A percentile compares a stretch with the other conserved stretches of the same genome.
These are phyloP conservation scores for Epinotia bilunana DNA, from an alignment of 2,888 invertebrate genomes.

Conservation along the genomic window DNA sequence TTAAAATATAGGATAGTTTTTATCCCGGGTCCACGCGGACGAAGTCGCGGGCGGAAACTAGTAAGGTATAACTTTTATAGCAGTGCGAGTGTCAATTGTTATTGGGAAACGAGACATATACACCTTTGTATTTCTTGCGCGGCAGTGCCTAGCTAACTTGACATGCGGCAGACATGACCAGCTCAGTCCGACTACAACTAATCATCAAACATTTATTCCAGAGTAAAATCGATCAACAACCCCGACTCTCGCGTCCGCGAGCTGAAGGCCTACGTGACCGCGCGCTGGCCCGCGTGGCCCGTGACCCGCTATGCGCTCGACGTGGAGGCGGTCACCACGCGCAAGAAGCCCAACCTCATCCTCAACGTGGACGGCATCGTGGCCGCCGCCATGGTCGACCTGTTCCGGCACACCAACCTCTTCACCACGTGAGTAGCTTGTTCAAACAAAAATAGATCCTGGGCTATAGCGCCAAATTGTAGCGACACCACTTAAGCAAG, in stretches of 20 bases:
- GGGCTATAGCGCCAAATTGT: not conserved
- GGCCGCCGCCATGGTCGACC: slow-evolving; percentile 98
- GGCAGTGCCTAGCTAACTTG: too few species aligned
- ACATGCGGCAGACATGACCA: too few species aligned
- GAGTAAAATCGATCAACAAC: slow-evolving; percentile 96
- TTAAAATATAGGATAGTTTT: too few species aligned
- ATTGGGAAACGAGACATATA: too few species aligned
- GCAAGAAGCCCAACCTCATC: slow-evolving; percentile 99
- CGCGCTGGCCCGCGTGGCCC: slow-evolving; percentile 97
- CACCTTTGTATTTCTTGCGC: too few species aligned
- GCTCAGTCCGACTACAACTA: too few species aligned
- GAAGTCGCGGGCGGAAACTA: too few species aligned
- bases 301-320: slow-evolving; percentile 98
- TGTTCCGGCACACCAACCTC: slow-evolving; percentile 96
- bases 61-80: too few species aligned
- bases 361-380: slow-evolving; percentile 99
- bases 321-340: slow-evolving; percentile 99
- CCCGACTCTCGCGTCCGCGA: slow-evolving; percentile 99
- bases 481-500: too few species aligned
- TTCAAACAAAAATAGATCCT: not conserved
- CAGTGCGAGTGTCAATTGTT: too few species aligned
- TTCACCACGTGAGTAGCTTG: slow-evolving; percentile 90
- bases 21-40: too few species aligned
- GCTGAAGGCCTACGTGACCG: slow-evolving; percentile 97
- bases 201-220: slow-evolving; percentile 49